A percentile compares a stretch with the other conserved stretches of the same genome.
Conservation (phyloP, 2,113 vertebrate species). For the Tretioscincus oriximinensis region DNA sequence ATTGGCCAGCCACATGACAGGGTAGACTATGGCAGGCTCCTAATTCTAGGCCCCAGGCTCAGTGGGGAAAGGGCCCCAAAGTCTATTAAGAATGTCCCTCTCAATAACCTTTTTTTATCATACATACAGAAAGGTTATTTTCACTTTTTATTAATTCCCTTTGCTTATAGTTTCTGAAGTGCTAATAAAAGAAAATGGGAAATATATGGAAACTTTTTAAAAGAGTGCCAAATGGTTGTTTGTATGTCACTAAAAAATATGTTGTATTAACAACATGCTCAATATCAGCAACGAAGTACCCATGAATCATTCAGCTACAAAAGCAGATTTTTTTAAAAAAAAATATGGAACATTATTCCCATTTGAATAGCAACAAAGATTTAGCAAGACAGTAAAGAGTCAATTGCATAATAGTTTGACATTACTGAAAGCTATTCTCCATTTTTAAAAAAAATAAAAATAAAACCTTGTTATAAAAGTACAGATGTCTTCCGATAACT, state of each 20-base stretch:
- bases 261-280: constrained; percentile 10
- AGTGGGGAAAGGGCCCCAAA: neutral
- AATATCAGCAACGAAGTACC: constrained; percentile 14
- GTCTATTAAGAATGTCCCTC: neutral
- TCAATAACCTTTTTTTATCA: neutral
- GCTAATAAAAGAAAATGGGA: constrained; percentile 30
- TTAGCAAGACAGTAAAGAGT: constrained; percentile 22
- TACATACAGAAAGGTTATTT: neutral
- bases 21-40: no score
- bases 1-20: no score
- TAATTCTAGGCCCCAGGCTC: no score
- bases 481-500: constrained; percentile 4
- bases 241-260: neutral
- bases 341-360: constrained; percentile 15
- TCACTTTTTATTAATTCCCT: constrained; percentile 15
- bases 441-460: neutral
- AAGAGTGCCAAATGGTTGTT: neutral
- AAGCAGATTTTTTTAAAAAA: constrained; percentile 37
- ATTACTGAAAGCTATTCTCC: constrained; percentile 12
- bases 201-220: constrained; percentile 23
- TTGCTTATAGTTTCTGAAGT: constrained; percentile 1
- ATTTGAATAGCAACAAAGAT: constrained; percentile 14
- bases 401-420: neutral
- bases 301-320: constrained; percentile 17
- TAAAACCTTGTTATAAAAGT: neutral